Evolutionary conservation across 1,140 invertebrate genomes (phyloP).

Genomic region (Papilio dardanus): DNA sequence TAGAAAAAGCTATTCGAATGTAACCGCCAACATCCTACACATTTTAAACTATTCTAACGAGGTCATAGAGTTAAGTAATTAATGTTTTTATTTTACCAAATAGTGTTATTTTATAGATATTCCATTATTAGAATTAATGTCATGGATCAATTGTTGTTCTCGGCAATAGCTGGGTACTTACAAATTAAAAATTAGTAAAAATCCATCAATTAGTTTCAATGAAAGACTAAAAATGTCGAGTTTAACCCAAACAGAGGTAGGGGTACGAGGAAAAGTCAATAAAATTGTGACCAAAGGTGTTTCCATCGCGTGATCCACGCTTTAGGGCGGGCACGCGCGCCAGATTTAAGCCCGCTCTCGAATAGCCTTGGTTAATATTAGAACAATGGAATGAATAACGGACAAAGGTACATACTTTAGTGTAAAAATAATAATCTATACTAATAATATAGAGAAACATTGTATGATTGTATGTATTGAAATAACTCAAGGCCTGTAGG

Average conservation of each 20-base stretch:
- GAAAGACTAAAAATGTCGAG: slow-evolving; percentile 9
- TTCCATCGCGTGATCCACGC: slow-evolving; percentile 36
- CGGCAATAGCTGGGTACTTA: not conserved
- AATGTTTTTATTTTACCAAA: no score
- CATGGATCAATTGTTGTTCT: no score
- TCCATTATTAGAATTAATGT: no score
- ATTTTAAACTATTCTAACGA: no score
- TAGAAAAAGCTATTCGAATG: no score
- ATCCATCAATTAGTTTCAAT: slow-evolving; percentile 11
- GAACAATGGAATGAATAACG: slow-evolving; percentile 34
- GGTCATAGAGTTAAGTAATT: no score
- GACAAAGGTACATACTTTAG: slow-evolving; percentile 32
- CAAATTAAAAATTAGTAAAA: not conserved
- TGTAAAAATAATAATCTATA: no score
- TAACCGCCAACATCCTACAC: no score
- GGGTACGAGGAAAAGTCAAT: slow-evolving; percentile 29
- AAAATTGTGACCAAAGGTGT: slow-evolving; percentile 35
- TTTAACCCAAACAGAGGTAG: slow-evolving; percentile 13
- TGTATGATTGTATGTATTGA: no score
- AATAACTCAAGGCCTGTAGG: no score
- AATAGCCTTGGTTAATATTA: slow-evolving; percentile 39
- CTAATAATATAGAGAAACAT: no score
- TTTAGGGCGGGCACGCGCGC: slow-evolving; percentile 25
- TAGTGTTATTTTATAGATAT: no score
- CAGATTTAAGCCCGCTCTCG: slow-evolving; percentile 35